These are phyloP conservation scores for Eilema caniola DNA, from an alignment of 2,888 invertebrate species.

Conservation along the genomic window DNA sequence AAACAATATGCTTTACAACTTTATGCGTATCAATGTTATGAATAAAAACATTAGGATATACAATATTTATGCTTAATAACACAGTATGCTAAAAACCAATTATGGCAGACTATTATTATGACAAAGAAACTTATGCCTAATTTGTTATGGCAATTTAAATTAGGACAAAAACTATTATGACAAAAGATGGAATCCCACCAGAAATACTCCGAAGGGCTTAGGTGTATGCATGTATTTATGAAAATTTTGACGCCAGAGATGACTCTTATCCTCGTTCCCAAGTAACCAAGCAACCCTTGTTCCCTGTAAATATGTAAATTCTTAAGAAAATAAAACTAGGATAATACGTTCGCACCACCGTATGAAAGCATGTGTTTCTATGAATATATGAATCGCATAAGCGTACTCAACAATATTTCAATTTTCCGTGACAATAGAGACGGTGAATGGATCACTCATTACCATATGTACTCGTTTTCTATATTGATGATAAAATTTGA, in stretches of 20 bases:
- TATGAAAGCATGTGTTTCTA: slow-evolving; percentile 63
- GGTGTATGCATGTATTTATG: neutral
- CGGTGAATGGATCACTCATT: slow-evolving; percentile 67
- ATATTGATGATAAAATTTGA: slow-evolving; percentile 41
- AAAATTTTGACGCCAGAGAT: neutral
- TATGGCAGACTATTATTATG: too few species aligned
- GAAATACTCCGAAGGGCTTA: neutral
- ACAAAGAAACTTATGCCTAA: too few species aligned
- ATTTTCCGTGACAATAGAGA: slow-evolving; percentile 82
- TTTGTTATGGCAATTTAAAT: too few species aligned
- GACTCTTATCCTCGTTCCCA: neutral
- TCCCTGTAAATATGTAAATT: slow-evolving; percentile 28
- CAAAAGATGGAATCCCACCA: too few species aligned
- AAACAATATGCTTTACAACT: too few species aligned
- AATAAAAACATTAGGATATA: too few species aligned
- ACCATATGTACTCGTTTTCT: slow-evolving; percentile 58
- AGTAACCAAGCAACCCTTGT: neutral
- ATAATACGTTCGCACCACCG: slow-evolving; percentile 51
- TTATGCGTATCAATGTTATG: too few species aligned
- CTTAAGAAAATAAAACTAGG: slow-evolving; percentile 37
- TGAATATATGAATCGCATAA: slow-evolving; percentile 80
- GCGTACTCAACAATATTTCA: slow-evolving; percentile 77
- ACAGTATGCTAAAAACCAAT: too few species aligned
- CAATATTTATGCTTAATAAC: too few species aligned
- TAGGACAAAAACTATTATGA: too few species aligned